Conservation (phyloP, 2,113 vertebrate species). For the Protobothrops mucrosquamatus region DNA sequence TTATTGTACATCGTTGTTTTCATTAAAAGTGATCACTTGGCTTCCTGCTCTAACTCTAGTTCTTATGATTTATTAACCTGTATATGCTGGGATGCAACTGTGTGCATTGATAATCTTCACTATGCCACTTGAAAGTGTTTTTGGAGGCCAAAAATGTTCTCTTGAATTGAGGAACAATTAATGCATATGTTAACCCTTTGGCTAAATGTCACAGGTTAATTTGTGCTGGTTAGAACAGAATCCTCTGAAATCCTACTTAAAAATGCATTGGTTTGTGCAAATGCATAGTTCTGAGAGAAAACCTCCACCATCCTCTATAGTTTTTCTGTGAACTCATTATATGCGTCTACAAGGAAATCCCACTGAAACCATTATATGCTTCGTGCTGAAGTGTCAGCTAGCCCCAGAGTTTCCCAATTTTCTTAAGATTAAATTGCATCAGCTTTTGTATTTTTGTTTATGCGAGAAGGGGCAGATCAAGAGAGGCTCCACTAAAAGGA, state of each 20-base stretch:
- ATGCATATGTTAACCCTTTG: neutral
- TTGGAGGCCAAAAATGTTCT: neutral
- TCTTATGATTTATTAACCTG: constrained; percentile 16
- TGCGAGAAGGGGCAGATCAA: neutral
- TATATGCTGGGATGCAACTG: accelerated
- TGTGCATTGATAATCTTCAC: neutral
- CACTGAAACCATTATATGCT: neutral
- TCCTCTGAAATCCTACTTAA: neutral
- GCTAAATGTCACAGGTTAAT: neutral
- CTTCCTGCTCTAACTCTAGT: constrained; percentile 25
- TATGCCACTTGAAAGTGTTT: neutral
- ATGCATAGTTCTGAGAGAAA: neutral
- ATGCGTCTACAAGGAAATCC: neutral
- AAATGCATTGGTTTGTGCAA: neutral
- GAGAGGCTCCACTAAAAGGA: neutral
- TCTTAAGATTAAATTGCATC: neutral
- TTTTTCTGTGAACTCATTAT: neutral
- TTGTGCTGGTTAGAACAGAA: neutral
- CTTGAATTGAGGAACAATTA: neutral
- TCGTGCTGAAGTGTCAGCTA: neutral
- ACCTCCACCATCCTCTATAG: too few species aligned
- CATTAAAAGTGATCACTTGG: constrained; percentile 62
- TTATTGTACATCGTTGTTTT: constrained; percentile 44
- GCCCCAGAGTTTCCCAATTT: neutral
- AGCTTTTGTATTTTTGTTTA: accelerated